Conservation (phyloP, 2,888 invertebrate genomes). For the Ichneumoninae sp. region DNA sequence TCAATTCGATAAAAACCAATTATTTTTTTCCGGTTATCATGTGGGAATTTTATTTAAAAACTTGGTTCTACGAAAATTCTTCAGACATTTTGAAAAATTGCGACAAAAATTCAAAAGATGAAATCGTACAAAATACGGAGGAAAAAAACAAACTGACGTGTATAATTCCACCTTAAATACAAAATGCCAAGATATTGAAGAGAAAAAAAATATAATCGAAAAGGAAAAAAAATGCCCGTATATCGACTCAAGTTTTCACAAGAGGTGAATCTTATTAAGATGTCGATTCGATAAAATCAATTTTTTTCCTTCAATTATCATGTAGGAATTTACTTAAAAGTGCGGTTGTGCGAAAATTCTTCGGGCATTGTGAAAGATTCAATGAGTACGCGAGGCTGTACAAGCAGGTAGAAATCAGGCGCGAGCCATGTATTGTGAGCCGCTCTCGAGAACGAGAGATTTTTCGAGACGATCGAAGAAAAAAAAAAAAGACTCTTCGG, state of each 20-base stretch:
- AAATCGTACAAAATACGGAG: not conserved
- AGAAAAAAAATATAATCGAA: not conserved
- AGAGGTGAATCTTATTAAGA: not conserved
- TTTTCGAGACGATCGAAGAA: not conserved
- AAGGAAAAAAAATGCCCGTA: too few species aligned
- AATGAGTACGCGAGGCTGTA: not conserved
- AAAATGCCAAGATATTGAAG: not conserved
- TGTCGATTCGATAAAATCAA: not conserved
- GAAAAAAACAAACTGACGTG: not conserved
- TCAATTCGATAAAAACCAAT: too few species aligned
- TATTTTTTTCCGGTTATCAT: too few species aligned
- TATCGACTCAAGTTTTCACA: too few species aligned
- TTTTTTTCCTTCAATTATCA: not conserved
- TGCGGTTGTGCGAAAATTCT: not conserved
- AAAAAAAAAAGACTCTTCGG: constrained; percentile 13
- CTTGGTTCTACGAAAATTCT: not conserved
- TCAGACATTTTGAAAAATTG: not conserved
- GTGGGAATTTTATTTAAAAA: not conserved
- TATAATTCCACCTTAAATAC: not conserved
- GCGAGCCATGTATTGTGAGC: constrained; percentile 11
- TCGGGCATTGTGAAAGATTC: not conserved
- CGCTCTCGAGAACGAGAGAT: not conserved
- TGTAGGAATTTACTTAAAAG: not conserved
- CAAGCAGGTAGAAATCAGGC: not conserved
- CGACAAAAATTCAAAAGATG: not conserved